These are phyloP conservation scores for Acanthoscelides obtectus DNA, from an alignment of 2,888 invertebrate genomes.

Conservation along the genomic window DNA sequence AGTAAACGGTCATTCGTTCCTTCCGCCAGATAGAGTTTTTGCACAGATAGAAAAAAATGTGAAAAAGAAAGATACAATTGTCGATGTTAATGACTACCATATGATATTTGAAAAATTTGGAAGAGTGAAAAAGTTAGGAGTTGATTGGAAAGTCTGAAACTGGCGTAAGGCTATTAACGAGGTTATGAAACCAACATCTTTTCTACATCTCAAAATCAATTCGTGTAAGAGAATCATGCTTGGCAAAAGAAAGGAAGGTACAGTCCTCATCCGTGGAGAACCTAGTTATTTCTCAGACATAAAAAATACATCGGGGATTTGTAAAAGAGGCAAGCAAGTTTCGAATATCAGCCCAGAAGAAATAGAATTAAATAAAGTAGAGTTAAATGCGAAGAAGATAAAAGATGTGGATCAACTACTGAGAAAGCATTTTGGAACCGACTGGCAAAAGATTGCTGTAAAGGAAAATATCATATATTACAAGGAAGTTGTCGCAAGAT, in stretches of 20 bases:
- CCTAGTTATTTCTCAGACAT: not conserved
- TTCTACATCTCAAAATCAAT: not conserved
- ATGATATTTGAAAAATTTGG: not conserved
- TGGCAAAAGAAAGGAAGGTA: conserved; percentile 2
- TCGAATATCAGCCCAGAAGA: conserved; percentile 5
- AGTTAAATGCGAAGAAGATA: not conserved
- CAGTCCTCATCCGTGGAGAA: conserved; percentile 3
- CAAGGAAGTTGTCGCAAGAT: not conserved
- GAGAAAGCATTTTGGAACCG: conserved; percentile 1
- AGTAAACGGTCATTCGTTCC: conserved; percentile 8
- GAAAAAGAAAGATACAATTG: not conserved
- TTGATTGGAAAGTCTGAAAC: not conserved
- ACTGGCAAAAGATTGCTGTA: conserved; percentile 1
- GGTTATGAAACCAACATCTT: conserved; percentile 2
- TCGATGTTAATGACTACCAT: not conserved
- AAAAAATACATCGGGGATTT: not conserved
- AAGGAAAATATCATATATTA: not conserved
- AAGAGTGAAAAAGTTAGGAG: conserved; percentile 2
- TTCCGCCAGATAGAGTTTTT: conserved; percentile 13
- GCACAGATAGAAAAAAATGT: conserved; percentile 6
- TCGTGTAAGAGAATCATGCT: not conserved
- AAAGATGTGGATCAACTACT: too few relatives aligned
- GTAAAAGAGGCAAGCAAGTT: conserved; percentile 1
- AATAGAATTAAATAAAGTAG: conserved; percentile 2
- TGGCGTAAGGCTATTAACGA: not conserved